These are phyloP conservation scores for Paratrypauchen microcephalus DNA, from an alignment of 2,797 vertebrate species.

Conservation along the genomic window DNA sequence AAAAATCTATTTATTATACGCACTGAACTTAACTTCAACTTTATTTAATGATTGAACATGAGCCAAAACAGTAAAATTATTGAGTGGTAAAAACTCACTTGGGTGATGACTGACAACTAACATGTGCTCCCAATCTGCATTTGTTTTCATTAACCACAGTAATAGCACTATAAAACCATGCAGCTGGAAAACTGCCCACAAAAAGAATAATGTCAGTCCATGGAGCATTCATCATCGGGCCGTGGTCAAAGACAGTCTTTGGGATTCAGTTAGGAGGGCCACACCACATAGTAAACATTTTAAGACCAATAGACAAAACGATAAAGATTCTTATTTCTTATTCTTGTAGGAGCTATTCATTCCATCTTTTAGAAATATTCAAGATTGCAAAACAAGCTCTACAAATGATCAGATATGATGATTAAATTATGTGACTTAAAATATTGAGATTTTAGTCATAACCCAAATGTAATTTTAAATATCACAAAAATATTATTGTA, in stretches of 20 bases:
- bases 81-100: conserved; percentile 14
- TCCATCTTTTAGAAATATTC: not conserved
- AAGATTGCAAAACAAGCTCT: not conserved
- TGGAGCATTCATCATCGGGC: conserved; percentile 29
- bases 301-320: not conserved
- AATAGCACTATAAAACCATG: conserved; percentile 16
- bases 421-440: not conserved
- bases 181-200: conserved; percentile 28
- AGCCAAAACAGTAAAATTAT: conserved; percentile 27
- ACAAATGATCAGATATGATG: not conserved
- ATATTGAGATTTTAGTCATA: no score
- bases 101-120: conserved; percentile 29
- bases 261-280: not conserved
- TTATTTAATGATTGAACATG: conserved; percentile 15
- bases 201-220: conserved; percentile 36
- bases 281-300: not conserved
- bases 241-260: not conserved
- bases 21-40: conserved; percentile 4
- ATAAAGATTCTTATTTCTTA: not conserved
- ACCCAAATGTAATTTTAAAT: no score
- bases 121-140: conserved; percentile 2
- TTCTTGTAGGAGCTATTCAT: not conserved
- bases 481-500: not conserved
- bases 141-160: conserved; percentile 33
- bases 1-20: not conserved